A percentile compares a stretch with the other conserved stretches of the same genome.
These are phyloP conservation scores for Chauna torquata DNA, from an alignment of 2,113 vertebrate genomes.

Conservation along the genomic window DNA sequence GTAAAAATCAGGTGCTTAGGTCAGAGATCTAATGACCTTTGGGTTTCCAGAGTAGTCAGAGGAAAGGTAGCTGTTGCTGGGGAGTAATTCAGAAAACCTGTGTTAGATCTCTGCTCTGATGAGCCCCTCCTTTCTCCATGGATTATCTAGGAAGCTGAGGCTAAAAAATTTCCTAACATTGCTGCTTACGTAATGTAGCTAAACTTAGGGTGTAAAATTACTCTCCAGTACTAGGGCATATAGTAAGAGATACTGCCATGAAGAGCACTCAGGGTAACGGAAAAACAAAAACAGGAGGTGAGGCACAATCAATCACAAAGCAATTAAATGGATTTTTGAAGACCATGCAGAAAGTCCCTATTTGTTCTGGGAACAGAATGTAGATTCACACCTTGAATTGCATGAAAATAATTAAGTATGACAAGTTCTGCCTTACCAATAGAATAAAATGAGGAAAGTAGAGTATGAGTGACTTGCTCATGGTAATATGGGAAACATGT, in stretches of 20 bases:
- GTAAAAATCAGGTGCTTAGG: background rate
- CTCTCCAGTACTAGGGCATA: background rate
- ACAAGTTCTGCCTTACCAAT: background rate
- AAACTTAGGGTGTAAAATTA: background rate
- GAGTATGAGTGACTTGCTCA: background rate
- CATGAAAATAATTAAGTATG: background rate
- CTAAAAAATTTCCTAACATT: background rate
- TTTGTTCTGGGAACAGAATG: background rate
- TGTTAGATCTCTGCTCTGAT: background rate
- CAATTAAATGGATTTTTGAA: background rate
- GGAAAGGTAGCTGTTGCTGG: background rate
- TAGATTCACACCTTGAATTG: background rate
- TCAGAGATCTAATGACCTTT: background rate
- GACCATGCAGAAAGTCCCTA: background rate
- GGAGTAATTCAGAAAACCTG: background rate
- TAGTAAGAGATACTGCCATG: background rate
- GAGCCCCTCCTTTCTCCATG: background rate
- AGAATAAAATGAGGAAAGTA: background rate
- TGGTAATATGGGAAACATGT: background rate
- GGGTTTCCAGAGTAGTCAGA: background rate
- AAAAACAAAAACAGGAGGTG: background rate
- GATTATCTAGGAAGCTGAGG: background rate
- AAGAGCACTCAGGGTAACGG: background rate
- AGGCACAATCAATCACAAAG: background rate
- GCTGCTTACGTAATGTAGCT: background rate